These are phyloP conservation scores for Ophion ventricosus DNA, from an alignment of 2,888 invertebrate genomes.

Conservation along the genomic window DNA sequence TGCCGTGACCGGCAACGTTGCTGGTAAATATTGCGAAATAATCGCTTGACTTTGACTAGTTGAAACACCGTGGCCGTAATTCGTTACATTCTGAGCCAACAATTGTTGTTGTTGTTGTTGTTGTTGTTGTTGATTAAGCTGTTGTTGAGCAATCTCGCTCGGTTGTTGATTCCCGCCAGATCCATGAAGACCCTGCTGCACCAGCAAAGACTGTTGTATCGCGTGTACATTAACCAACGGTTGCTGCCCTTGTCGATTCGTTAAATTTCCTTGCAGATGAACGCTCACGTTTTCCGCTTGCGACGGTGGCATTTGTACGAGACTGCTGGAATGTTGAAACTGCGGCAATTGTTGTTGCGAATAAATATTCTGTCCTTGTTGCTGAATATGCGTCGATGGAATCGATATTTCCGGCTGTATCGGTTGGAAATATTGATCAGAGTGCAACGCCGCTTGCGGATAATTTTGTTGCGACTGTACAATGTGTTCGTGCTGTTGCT, in stretches of 20 bases:
- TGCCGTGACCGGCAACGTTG: neutral
- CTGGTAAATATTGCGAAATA: constrained; percentile 55
- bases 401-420: constrained; percentile 76
- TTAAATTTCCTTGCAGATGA: constrained; percentile 38
- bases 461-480: constrained; percentile 68
- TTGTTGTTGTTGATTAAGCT: constrained; percentile 68
- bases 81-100: constrained; percentile 67
- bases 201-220: constrained; percentile 28
- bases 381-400: constrained; percentile 17
- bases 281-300: constrained; percentile 26
- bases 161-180: constrained; percentile 47
- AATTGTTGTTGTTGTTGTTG: constrained; percentile 67
- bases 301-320: constrained; percentile 64
- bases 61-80: constrained; percentile 61
- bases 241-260: constrained; percentile 44
- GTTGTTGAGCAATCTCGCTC: constrained; percentile 67
- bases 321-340: constrained; percentile 20
- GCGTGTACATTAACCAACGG: constrained; percentile 45
- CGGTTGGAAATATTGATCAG: constrained; percentile 80
- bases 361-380: constrained; percentile 57
- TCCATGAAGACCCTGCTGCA: constrained; percentile 49
- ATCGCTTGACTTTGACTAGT: constrained; percentile 64
- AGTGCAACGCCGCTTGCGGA: constrained; percentile 72
- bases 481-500: constrained; percentile 30
- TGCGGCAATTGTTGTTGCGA: constrained; percentile 52